Base-by-base conservation (phyloP, 2,113 vertebrate species). In the Athene cunicularia region DNA sequence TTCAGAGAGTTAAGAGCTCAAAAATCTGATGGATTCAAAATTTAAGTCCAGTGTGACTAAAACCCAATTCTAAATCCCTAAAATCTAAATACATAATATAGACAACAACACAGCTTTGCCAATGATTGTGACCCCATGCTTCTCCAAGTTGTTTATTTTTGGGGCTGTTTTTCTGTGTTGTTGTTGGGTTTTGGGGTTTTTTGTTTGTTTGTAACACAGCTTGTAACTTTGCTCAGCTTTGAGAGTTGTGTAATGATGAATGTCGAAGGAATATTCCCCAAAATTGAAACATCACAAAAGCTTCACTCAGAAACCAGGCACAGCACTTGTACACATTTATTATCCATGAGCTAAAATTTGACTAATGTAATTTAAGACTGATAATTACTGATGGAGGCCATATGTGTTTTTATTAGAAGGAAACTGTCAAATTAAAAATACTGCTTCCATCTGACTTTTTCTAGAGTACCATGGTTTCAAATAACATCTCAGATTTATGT, bases 321-420 rank as follows among this genome's bases (percentile, higher is more conserved):
- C n/a, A 37, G 83, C 14, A 7, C 64, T 75, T 70, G 82, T 56
- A 9, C 35, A 41, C 13, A 72, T 90, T 81, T 92, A 88, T 75
- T 90, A 88, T 66, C 71, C 74, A 95, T 1, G 2, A 94, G 41
- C 58, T 81, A 66, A 82, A 88, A 91, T 82, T 24, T 88, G 32
- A 50, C 62, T 88, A 66, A 87, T 28, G 5, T 47, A 76, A 88
- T 73, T 88, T 88, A 62, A 83, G 84, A 76, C 3, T 90, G 80
- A 91, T 90, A 89, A 94, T 94, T 91, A 94, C 62, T 35, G 90
- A 96, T 80, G 70, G 66, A 96, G 64, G 72, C 85, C 95, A 49
- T 45, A 47, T 47, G 80, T 50, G 41, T 63, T 81, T 97, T 90
- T 76, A 67, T 75, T 91, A 74, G 95, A 93, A 88, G 63, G 67